Evolutionary conservation across 2,113 vertebrate genomes (phyloP).

Genomic region (Microcebus griseorufus): DNA sequence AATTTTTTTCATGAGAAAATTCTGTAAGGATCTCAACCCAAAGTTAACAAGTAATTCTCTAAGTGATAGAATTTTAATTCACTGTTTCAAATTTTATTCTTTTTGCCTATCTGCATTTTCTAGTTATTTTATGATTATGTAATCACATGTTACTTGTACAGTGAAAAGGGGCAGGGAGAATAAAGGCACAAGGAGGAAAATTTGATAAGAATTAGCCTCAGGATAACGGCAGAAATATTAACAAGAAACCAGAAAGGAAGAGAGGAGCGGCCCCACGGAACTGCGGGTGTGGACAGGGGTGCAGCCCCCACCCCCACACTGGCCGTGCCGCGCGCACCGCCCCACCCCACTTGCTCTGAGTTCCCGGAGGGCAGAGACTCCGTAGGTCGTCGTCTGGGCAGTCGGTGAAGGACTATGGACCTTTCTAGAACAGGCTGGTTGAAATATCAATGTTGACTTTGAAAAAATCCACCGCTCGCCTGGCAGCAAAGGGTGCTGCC

Average conservation of each 20-base stretch:
- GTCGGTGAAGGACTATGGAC: not conserved
- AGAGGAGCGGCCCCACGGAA: too few relatives aligned
- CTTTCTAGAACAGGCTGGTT: not conserved
- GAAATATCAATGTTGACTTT: not conserved
- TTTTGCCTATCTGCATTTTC: not conserved
- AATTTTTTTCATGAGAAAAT: not conserved
- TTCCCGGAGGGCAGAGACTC: too few relatives aligned
- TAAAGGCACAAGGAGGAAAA: not conserved
- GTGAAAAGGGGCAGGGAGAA: not conserved
- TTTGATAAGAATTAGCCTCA: not conserved
- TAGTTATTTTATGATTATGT: not conserved
- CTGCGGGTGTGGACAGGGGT: too few relatives aligned
- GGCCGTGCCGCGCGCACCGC: fast-evolving
- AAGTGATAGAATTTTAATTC: not conserved
- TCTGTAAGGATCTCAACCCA: not conserved
- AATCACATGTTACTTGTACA: not conserved
- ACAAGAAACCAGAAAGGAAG: not conserved
- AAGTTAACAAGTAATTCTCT: not conserved
- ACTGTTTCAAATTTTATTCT: not conserved
- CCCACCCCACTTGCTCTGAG: not conserved
- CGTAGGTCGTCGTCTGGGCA: too few relatives aligned
- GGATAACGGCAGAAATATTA: not conserved
- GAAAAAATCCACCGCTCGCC: not conserved
- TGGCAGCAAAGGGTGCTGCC: too few relatives aligned
- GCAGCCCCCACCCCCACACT: too few relatives aligned